Conservation (phyloP, 2,797 vertebrate genomes). For the Perodicticus potto region DNA sequence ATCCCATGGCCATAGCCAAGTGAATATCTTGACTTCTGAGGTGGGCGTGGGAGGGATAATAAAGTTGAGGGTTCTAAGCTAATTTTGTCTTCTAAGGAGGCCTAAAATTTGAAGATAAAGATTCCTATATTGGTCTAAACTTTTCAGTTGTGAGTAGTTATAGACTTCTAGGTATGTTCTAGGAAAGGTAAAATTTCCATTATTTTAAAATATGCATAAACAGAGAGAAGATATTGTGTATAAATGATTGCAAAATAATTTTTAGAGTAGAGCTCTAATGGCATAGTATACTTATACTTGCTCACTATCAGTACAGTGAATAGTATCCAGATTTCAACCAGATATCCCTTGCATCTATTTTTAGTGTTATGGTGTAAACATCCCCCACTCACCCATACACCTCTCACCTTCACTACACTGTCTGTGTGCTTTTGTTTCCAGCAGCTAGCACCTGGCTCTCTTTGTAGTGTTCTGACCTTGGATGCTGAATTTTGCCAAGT, state of each 20-base stretch:
- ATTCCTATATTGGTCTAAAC: background rate
- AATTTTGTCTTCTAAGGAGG: background rate
- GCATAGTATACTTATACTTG: background rate
- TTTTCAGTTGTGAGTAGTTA: background rate
- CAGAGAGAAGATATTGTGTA: background rate
- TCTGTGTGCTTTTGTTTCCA: background rate
- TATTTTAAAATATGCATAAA: conserved; percentile 17
- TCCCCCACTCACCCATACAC: background rate
- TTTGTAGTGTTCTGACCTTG: background rate
- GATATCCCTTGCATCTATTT: background rate
- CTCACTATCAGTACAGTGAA: background rate
- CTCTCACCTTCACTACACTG: background rate
- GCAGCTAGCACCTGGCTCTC: background rate
- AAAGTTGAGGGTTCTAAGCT: background rate
- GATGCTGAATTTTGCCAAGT: background rate
- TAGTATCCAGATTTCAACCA: background rate
- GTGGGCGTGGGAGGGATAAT: background rate
- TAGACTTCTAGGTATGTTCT: background rate
- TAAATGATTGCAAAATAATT: background rate
- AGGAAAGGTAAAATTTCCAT: background rate
- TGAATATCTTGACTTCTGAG: background rate
- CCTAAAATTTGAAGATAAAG: background rate
- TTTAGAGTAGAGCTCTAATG: background rate
- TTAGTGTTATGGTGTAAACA: background rate
- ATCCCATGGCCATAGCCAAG: too few species aligned